These are phyloP conservation scores for Turnix velox DNA, from an alignment of 2,113 vertebrate species.

Conservation along the genomic window DNA sequence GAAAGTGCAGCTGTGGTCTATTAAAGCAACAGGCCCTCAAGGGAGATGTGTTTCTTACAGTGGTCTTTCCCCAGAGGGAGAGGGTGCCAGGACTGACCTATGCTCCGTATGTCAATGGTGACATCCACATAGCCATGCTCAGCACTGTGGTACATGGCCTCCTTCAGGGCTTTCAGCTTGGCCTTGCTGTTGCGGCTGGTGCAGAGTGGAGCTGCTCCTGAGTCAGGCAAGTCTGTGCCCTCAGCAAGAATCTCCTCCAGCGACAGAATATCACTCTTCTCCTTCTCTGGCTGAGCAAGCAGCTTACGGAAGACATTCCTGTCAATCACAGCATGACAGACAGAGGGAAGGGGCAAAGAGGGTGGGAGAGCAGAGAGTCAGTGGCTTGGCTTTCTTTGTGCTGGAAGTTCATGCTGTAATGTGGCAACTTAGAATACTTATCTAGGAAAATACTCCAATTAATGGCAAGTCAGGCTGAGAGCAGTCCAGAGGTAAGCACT, in stretches of 20 bases:
- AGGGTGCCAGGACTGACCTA: slow-evolving; percentile 76
- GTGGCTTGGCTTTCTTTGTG: background rate
- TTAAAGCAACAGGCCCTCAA: background rate
- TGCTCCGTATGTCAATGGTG: slow-evolving; percentile 93
- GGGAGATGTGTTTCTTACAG: background rate
- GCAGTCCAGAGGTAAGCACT: background rate
- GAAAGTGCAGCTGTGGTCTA: rapidly evolving
- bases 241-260: slow-evolving; percentile 97
- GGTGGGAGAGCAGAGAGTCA: slow-evolving; percentile 49
- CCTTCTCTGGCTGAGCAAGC: slow-evolving; percentile 91
- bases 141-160: slow-evolving; percentile 97
- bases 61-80: rapidly evolving
- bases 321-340: slow-evolving; percentile 43
- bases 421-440: background rate
- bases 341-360: slow-evolving; percentile 43
- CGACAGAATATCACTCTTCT: slow-evolving; percentile 90
- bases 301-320: slow-evolving; percentile 97
- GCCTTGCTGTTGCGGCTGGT: slow-evolving; percentile 89
- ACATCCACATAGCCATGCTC: slow-evolving; percentile 96
- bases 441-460: background rate
- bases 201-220: slow-evolving; percentile 80
- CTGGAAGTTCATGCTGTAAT: background rate
- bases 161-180: slow-evolving; percentile 92
- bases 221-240: slow-evolving; percentile 84
- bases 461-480: background rate